Conservation (phyloP, 2,797 vertebrate genomes). For the Anguilla marmorata region DNA sequence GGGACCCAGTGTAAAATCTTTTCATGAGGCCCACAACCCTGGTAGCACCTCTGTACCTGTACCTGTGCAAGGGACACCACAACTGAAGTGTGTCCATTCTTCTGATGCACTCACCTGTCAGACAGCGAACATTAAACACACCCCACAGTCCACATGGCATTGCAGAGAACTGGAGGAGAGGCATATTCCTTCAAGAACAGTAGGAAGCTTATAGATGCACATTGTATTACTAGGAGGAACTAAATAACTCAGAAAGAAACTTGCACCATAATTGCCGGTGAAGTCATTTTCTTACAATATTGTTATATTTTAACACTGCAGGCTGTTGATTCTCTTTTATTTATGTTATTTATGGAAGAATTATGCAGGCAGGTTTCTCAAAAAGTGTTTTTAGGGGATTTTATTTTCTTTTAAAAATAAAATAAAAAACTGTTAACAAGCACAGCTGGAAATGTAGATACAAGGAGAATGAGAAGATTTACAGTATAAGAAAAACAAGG, state of each 20-base stretch:
- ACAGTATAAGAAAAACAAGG: not conserved
- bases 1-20: too few relatives aligned
- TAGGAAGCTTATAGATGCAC: not conserved
- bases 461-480: not conserved
- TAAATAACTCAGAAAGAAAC: not conserved
- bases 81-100: not conserved
- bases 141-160: too few relatives aligned
- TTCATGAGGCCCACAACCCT: too few relatives aligned
- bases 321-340: not conserved
- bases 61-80: too few relatives aligned
- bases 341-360: not conserved
- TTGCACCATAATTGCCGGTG: not conserved
- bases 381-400: not conserved
- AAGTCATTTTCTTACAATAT: not conserved
- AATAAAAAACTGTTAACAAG: conserved; percentile 3
- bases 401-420: not conserved
- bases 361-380: conserved; percentile 4
- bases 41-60: too few relatives aligned
- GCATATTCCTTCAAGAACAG: not conserved
- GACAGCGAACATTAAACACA: not conserved
- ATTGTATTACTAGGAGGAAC: not conserved
- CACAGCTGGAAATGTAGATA: not conserved
- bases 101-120: not conserved
- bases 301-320: not conserved
- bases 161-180: too few relatives aligned